Base-by-base conservation (phyloP, 2,888 invertebrate species). In the Drosophila picticornis region DNA sequence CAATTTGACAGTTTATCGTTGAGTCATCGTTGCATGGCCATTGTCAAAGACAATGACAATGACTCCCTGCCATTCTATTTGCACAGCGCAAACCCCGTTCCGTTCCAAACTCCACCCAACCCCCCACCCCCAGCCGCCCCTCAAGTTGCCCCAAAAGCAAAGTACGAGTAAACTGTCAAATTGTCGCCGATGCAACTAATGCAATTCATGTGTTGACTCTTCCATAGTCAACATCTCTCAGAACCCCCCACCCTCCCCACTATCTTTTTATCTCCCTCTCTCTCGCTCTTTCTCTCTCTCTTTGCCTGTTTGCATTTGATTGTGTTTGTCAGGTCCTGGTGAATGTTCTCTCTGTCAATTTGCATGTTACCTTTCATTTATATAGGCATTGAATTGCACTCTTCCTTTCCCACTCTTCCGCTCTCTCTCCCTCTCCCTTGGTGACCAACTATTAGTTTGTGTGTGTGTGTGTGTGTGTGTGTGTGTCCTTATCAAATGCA, bases 1-100 rank as follows among this genome's bases (percentile, higher is more conserved):
- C 90, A 90, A 90, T 90, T 90, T 90, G 86, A 90, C 91, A 86
- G 82, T 86, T 90, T 90, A 90, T 87, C 90, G 86, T 86, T 69
- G 62, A 69, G 77, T 68, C 83, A 63, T 58, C 72, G 72, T 72
- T 43, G 51, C 67, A 46, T 53, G 16, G 68, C 50, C 52, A 61
- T 62, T 57, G 62, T 57, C 72, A 64, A 63, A 77, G 66, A 78
- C 77, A 81, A 72, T 81, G 66, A 46, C 40, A 31, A 34, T 53
- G 81, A 66, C 57, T 43, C 40, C 13, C 58, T 38, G 58, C 53
- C 25, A 25, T 19, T 5, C 19, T 25, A 29, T 81, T 78, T 81
- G 78, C 81, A 77, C 62, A 68, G 57, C 50, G 61, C 32, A 29
- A n/a, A 32, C 52, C 52, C 46, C 22, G 46, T 46, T 46, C 46